phyloP scores from a whole-genome alignment of 2,888 invertebrate genomes.

The Stenolophus ochropezus region DNA sequence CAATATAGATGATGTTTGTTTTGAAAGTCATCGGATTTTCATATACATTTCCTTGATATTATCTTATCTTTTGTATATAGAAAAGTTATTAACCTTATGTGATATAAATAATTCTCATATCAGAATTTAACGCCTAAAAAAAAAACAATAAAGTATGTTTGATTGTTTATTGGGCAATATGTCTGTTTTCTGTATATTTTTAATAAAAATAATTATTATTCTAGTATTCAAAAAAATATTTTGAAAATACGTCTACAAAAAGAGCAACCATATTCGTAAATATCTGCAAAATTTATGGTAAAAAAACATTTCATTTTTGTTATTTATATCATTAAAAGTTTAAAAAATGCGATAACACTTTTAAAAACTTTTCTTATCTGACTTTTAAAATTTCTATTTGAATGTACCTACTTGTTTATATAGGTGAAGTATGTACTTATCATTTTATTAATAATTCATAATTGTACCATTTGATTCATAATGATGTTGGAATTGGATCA shows the following conservation, averaged over 20 bases:
- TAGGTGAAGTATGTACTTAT: slow-evolving; percentile 40
- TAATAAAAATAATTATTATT: too few relatives aligned
- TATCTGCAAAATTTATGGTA: background rate
- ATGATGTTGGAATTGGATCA: slow-evolving; percentile 36
- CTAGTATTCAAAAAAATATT: too few relatives aligned
- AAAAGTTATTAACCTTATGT: slow-evolving; percentile 30
- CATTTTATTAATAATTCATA: slow-evolving; percentile 47
- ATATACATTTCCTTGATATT: slow-evolving; percentile 14
- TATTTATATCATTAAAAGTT: background rate
- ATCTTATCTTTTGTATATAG: slow-evolving; percentile 8
- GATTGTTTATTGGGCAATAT: too few relatives aligned
- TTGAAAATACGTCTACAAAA: background rate
- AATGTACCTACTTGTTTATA: background rate
- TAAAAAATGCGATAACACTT: background rate
- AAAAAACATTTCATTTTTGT: background rate
- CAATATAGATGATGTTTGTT: background rate
- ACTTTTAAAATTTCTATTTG: background rate
- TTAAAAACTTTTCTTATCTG: background rate
- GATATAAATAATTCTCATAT: slow-evolving; percentile 20
- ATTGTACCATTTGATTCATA: slow-evolving; percentile 45
- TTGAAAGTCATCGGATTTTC: background rate
- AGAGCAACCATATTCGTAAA: background rate
- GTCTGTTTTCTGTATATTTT: too few relatives aligned
- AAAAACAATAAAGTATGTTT: too few relatives aligned
- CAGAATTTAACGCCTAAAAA: background rate